phyloP scores from a whole-genome alignment of 2,113 vertebrate genomes.

The Trinectes maculatus region DNA sequence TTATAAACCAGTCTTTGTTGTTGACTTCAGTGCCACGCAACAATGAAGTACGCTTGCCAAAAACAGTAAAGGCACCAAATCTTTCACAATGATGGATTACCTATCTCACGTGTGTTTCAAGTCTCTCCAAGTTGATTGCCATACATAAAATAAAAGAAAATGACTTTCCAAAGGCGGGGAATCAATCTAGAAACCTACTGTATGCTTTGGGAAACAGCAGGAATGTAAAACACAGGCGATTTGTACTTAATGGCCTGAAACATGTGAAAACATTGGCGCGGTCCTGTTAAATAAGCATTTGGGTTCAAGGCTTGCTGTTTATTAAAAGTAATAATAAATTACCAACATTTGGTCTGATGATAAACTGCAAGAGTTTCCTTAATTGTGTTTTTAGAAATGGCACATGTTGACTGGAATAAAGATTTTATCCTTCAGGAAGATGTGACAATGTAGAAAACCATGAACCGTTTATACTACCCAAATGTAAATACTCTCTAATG shows the following conservation, averaged over 20 bases:
- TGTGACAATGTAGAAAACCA: no score
- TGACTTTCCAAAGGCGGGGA: slow-evolving; percentile 45
- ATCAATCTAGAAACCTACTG: slow-evolving; percentile 43
- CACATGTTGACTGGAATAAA: no score
- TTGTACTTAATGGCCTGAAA: slow-evolving; percentile 62
- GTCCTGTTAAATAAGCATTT: slow-evolving; percentile 35
- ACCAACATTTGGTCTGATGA: slow-evolving; percentile 22
- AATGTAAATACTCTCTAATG: no score
- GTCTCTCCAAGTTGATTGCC: slow-evolving; percentile 38
- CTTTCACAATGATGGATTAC: slow-evolving; percentile 34
- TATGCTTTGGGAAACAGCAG: slow-evolving; percentile 52
- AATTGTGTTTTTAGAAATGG: no score
- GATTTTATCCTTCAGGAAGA: no score
- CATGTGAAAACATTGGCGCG: slow-evolving; percentile 50
- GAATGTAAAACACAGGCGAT: slow-evolving; percentile 56
- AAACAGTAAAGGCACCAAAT: slow-evolving; percentile 15
- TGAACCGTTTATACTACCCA: no score
- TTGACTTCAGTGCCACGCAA: not conserved
- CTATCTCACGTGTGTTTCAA: slow-evolving; percentile 8
- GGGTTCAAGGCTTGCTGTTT: slow-evolving; percentile 32
- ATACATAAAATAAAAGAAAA: slow-evolving; percentile 35
- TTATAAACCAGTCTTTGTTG: not conserved
- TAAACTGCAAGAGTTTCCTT: slow-evolving; percentile 4
- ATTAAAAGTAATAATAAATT: slow-evolving; percentile 54
- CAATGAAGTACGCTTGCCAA: slow-evolving; percentile 26